A percentile compares a stretch with the other conserved stretches of the same genome.
Evolutionary conservation across 2,888 invertebrate genomes (phyloP).

Genomic region (Cheilosia scutellata): DNA sequence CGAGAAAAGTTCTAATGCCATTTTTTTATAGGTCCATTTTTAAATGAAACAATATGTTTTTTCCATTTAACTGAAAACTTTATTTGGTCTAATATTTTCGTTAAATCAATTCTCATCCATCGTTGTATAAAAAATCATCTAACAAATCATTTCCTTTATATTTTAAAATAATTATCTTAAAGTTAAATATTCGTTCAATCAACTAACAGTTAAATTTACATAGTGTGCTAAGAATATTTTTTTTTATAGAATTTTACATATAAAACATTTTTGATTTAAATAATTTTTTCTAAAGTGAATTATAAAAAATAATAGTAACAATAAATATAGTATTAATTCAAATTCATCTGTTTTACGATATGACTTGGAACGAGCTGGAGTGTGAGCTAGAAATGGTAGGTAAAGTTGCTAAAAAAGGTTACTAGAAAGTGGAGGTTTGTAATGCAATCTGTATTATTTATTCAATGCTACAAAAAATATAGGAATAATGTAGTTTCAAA

Average conservation of each 20-base stretch:
- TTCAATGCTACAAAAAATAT: too few species aligned
- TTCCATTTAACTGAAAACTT: conserved; percentile 59
- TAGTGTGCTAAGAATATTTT: conserved; percentile 28
- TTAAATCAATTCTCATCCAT: conserved; percentile 68
- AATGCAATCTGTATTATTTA: too few species aligned
- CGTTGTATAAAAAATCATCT: conserved; percentile 67
- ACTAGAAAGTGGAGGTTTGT: too few species aligned
- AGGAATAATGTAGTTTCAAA: too few species aligned
- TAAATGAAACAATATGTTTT: conserved; percentile 18
- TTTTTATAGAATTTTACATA: conserved; percentile 20
- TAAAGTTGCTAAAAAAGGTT: too few species aligned
- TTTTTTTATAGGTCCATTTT: background rate
- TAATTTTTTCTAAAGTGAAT: background rate
- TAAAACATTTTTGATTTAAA: background rate
- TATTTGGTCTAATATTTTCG: conserved; percentile 67
- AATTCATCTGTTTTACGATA: too few species aligned
- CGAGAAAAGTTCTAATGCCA: too few species aligned
- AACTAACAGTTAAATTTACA: conserved; percentile 60
- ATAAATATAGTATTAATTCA: too few species aligned
- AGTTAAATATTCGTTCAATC: conserved; percentile 28
- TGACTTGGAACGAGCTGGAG: too few species aligned
- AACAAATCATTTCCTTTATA: conserved; percentile 37
- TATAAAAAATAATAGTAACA: background rate
- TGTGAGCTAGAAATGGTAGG: too few species aligned
- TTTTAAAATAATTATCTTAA: conserved; percentile 54